Conservation (phyloP, 2,113 vertebrate species). For the Pelodiscus sinensis region DNA sequence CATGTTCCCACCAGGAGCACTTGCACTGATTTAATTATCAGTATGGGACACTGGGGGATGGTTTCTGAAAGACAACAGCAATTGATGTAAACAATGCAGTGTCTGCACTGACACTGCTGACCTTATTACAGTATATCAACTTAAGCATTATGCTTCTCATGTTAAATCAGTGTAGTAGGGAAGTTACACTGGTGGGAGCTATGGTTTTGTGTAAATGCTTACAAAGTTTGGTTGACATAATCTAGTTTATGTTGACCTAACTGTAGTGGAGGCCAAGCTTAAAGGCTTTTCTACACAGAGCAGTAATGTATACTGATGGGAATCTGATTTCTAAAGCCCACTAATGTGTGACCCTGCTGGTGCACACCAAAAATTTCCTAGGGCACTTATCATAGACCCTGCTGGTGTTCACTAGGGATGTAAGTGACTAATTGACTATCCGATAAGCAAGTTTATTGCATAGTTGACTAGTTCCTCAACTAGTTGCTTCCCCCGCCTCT, state of each 20-base stretch:
- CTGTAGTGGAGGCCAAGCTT: background rate
- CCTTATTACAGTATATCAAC: background rate
- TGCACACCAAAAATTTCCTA: background rate
- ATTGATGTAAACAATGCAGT: background rate
- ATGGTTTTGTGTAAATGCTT: background rate
- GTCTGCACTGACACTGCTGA: background rate
- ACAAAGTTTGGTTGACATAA: background rate
- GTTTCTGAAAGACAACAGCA: background rate
- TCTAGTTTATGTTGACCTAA: background rate
- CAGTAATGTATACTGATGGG: background rate
- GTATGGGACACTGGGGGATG: background rate
- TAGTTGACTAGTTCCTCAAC: too few species aligned
- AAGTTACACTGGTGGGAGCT: background rate
- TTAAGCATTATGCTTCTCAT: background rate
- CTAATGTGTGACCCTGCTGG: background rate
- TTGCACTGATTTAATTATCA: background rate
- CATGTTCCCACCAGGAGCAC: background rate
- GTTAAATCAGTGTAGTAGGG: background rate
- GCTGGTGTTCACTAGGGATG: too few species aligned
- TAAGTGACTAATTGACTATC: too few species aligned
- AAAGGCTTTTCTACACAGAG: background rate
- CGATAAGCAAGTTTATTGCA: too few species aligned
- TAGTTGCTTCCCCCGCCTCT: too few species aligned
- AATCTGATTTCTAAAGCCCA: background rate
- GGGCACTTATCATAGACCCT: background rate